Conservation (phyloP, 2,888 invertebrate genomes). For the Drosophila mercatorum region DNA sequence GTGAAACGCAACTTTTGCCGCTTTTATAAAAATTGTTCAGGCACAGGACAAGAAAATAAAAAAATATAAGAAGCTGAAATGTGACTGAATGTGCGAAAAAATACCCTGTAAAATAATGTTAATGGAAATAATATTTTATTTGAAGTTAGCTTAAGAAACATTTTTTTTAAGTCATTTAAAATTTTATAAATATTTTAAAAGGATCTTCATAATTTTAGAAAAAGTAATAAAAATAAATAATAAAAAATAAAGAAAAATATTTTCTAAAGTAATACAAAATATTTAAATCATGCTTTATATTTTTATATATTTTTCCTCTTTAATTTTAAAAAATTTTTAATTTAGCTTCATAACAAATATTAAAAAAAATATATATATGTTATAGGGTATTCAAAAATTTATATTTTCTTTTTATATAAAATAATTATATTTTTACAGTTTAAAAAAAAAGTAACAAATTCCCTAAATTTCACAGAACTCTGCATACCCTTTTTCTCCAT, state of each 20-base stretch:
- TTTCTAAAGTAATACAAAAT: too few species aligned
- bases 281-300: too few species aligned
- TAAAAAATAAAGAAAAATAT: too few species aligned
- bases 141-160: neutral
- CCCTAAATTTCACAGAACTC: neutral
- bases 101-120: neutral
- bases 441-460: neutral
- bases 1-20: slow-evolving; percentile 57
- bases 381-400: neutral
- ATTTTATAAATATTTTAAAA: neutral
- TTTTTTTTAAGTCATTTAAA: neutral
- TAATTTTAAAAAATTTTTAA: too few species aligned
- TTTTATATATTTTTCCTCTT: too few species aligned
- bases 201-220: too few species aligned
- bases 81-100: too few species aligned
- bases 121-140: too few species aligned
- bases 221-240: too few species aligned
- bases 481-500: neutral
- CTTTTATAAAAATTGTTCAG: slow-evolving; percentile 55
- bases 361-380: too few species aligned
- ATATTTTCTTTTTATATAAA: neutral
- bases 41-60: slow-evolving; percentile 17
- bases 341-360: neutral
- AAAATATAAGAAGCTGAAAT: too few species aligned
- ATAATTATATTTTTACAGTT: neutral